Evolutionary conservation across 2,888 invertebrate genomes (phyloP).

Genomic region (Fragum fragum): DNA sequence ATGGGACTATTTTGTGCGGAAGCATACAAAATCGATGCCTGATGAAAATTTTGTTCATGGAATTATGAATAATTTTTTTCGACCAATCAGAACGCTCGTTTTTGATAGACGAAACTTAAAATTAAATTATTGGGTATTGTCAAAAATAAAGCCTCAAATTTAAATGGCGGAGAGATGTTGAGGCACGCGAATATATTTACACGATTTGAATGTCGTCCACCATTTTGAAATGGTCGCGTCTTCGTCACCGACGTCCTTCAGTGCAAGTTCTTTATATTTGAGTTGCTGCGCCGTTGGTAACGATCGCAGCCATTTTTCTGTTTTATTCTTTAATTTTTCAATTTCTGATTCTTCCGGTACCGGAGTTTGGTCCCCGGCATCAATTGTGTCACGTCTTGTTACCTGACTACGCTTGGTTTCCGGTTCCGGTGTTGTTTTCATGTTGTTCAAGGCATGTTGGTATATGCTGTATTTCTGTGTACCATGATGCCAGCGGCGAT

Average conservation of each 20-base stretch:
- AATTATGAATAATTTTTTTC: too few species aligned
- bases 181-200: constrained; percentile 68
- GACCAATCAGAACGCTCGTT: too few species aligned
- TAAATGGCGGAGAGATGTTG: constrained; percentile 19
- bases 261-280: constrained; percentile 67
- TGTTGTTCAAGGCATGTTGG: constrained; percentile 66
- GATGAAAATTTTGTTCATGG: too few species aligned
- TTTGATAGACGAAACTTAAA: too few species aligned
- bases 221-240: constrained; percentile 70
- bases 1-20: too few species aligned
- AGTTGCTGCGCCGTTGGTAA: constrained; percentile 66
- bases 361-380: constrained; percentile 30
- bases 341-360: constrained; percentile 71
- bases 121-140: too few species aligned
- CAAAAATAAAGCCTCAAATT: too few species aligned
- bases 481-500: constrained; percentile 66
- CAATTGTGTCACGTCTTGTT: constrained; percentile 45
- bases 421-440: constrained; percentile 68
- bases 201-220: constrained; percentile 71
- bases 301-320: constrained; percentile 71
- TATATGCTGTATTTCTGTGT: constrained; percentile 50
- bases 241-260: constrained; percentile 75
- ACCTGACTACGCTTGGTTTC: constrained; percentile 37
- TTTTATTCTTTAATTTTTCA: constrained; percentile 66
- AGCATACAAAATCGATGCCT: too few species aligned